phyloP scores from a whole-genome alignment of 2,113 vertebrate species.

The Deroptyus accipitrinus region DNA sequence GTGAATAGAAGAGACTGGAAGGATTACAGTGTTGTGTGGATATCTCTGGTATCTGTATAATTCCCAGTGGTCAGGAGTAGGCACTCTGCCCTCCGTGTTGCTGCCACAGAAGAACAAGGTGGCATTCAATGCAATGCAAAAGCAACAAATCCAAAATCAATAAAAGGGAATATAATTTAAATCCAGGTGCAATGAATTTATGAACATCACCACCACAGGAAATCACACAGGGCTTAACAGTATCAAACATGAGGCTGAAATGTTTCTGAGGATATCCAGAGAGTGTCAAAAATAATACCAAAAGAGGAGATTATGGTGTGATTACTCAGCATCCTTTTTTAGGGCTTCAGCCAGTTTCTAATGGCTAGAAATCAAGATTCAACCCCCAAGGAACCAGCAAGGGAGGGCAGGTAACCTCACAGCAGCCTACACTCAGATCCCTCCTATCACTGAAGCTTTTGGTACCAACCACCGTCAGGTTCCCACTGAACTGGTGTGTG shows the following conservation, averaged over 20 bases:
- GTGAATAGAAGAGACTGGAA: background rate
- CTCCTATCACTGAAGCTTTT: background rate
- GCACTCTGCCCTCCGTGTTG: background rate
- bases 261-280: background rate
- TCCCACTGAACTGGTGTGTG: background rate
- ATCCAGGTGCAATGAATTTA: background rate
- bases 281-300: background rate
- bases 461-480: background rate
- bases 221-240: background rate
- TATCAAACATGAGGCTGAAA: background rate
- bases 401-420: background rate
- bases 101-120: background rate
- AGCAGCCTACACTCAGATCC: background rate
- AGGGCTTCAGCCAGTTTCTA: background rate
- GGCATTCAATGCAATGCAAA: background rate
- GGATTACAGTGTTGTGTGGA: background rate
- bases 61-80: background rate
- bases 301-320: background rate
- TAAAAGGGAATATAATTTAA: background rate
- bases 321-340: background rate
- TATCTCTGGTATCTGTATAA: background rate
- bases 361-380: background rate
- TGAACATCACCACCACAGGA: background rate
- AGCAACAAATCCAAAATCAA: background rate
- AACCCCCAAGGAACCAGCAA: background rate